phyloP scores from a whole-genome alignment of 2,797 vertebrate genomes.

The Typhlichthys eigenmanni region DNA sequence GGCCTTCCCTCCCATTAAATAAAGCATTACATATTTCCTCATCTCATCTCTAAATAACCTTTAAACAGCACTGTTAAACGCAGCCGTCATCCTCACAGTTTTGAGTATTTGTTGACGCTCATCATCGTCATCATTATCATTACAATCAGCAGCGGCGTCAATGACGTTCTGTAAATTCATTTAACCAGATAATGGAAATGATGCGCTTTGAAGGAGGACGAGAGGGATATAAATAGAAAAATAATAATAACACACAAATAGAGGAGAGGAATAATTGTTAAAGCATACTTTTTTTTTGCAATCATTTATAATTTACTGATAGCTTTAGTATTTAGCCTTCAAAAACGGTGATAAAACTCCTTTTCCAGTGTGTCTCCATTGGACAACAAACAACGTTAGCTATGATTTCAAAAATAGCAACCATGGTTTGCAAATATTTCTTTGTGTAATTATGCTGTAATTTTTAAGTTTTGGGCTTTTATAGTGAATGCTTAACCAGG shows the following conservation, averaged over 20 bases:
- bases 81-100: conserved; percentile 41
- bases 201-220: neutral
- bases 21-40: conserved; percentile 40
- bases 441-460: too few relatives aligned
- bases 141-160: conserved; percentile 27
- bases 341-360: too few relatives aligned
- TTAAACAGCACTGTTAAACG: conserved; percentile 46
- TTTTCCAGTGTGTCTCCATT: too few relatives aligned
- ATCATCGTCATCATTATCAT: conserved; percentile 14
- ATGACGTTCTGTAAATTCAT: conserved; percentile 24
- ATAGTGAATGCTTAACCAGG: too few relatives aligned
- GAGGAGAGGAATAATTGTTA: neutral
- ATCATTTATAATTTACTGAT: too few relatives aligned
- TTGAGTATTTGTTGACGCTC: conserved; percentile 22
- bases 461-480: too few relatives aligned
- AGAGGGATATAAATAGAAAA: neutral
- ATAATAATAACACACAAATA: neutral
- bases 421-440: too few relatives aligned
- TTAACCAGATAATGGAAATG: conserved; percentile 28
- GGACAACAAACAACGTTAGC: too few relatives aligned
- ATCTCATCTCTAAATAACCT: conserved; percentile 47
- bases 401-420: too few relatives aligned
- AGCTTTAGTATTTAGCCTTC: too few relatives aligned
- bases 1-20: conserved; percentile 44
- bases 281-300: too few relatives aligned